A percentile compares a stretch with the other conserved stretches of the same genome.
Conservation (phyloP, 2,797 vertebrate species). For the Enteromius treurensis region DNA sequence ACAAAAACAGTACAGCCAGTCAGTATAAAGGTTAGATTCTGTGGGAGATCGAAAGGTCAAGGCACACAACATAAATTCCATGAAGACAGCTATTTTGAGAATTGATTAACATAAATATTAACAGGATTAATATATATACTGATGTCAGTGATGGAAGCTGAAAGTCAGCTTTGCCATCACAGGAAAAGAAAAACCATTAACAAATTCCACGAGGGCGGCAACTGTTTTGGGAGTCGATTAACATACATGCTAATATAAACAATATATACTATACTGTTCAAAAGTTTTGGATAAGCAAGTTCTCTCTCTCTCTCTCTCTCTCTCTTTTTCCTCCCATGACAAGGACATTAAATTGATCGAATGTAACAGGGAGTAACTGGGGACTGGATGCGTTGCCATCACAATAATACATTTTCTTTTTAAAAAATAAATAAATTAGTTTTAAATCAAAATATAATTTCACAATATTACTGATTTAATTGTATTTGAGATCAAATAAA, state of each 20-base stretch:
- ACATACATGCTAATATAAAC: neutral
- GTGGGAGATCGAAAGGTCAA: neutral
- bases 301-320: neutral
- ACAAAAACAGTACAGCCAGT: conserved; percentile 22
- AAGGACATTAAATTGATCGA: neutral
- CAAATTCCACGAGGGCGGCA: neutral
- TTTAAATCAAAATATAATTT: neutral
- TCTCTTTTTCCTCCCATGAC: neutral
- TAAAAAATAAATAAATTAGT: neutral
- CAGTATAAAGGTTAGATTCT: conserved; percentile 18
- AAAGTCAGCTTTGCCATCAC: neutral
- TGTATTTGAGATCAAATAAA: neutral
- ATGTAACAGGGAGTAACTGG: neutral
- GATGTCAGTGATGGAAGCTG: neutral
- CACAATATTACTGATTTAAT: neutral
- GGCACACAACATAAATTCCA: neutral
- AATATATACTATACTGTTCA: neutral
- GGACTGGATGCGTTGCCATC: too few species aligned
- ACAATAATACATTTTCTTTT: neutral
- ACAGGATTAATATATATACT: conserved; percentile 1
- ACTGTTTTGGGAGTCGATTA: conserved; percentile 5
- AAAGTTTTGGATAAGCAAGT: neutral
- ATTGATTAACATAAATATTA: neutral
- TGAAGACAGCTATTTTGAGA: neutral
- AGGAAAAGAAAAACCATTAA: neutral